phyloP scores from a whole-genome alignment of 2,797 vertebrate species.

The Acrocephalus scirpaceus region DNA sequence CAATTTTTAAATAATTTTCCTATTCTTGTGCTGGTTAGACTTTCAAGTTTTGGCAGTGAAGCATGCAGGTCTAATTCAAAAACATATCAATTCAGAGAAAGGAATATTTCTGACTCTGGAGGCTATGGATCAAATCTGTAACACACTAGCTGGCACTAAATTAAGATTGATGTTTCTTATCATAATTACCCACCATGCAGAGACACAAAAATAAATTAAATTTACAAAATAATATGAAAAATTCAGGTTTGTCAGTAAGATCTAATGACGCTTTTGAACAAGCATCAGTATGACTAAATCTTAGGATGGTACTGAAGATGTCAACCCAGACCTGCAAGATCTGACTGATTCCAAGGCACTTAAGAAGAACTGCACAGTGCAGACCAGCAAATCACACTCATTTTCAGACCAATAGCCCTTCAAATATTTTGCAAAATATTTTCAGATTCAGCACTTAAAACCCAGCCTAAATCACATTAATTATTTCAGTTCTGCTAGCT shows the following conservation, averaged over 20 bases:
- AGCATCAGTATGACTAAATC: background rate
- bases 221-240: conserved; percentile 16
- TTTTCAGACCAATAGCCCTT: background rate
- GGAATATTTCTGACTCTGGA: background rate
- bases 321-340: background rate
- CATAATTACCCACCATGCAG: background rate
- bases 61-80: conserved; percentile 9
- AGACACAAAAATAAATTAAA: background rate
- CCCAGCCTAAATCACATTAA: background rate
- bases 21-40: background rate
- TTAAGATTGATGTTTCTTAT: conserved; percentile 9
- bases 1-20: background rate
- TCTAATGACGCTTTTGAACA: background rate
- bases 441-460: background rate
- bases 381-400: background rate
- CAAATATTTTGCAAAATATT: background rate
- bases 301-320: background rate
- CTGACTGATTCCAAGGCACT: background rate
- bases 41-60: background rate
- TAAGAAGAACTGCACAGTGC: background rate
- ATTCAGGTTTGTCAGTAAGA: background rate
- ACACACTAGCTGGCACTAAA: conserved; percentile 3
- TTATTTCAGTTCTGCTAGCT: background rate
- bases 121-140: background rate
- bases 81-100: conserved; percentile 6